Base-by-base conservation (phyloP, 2,113 vertebrate genomes). In the Urocitellus parryii region DNA sequence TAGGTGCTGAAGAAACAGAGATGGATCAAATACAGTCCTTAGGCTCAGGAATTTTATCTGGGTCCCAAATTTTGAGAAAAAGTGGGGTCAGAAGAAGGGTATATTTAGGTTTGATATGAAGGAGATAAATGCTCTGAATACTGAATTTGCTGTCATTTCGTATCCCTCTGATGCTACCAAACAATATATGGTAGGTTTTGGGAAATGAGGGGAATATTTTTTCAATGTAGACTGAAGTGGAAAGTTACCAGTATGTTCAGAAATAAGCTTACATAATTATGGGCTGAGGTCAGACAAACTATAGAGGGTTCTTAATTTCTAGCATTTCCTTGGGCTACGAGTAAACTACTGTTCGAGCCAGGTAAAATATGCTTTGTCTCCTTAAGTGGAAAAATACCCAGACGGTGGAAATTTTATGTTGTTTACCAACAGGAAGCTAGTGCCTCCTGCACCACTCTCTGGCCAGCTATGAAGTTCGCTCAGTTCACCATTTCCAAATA, bases 161-260 rank as follows among this genome's bases (percentile, higher is more conserved):
- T 27, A 91, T 83, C 51, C 9, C 6, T 70, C 56, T 96, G 61
- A 53, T 86, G 42, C 45, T 67, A 3, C 51, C 74, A 82, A 78
- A 80, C 70, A 85, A 70, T 12, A 4, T 27, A 48, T 6, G 17
- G 10, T 0, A n/a, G 39, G 29, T 93, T 93, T 77, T 4, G 56
- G 85, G 39, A 95, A 42, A 39, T 51, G 24, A 25, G 74, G 68
- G 68, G 18, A 9, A 25, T 88, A 81, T 79, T 96, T 96, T 76
- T 96, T 76, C 87, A 91, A 51, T 76, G 17, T 91, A 95, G 76
- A n/a, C 82, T 90, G 83, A 97, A 98, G 97, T 98, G 98, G 98
- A 99, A 99, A 99, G 97, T 98, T 99, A 99, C 98, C 98, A 97
- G 98, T 96, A 98, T 98, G 97, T 97, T 97, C 83, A 96, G 95